Base-by-base conservation (phyloP, 2,888 invertebrate species). In the Eilema sororculum region DNA sequence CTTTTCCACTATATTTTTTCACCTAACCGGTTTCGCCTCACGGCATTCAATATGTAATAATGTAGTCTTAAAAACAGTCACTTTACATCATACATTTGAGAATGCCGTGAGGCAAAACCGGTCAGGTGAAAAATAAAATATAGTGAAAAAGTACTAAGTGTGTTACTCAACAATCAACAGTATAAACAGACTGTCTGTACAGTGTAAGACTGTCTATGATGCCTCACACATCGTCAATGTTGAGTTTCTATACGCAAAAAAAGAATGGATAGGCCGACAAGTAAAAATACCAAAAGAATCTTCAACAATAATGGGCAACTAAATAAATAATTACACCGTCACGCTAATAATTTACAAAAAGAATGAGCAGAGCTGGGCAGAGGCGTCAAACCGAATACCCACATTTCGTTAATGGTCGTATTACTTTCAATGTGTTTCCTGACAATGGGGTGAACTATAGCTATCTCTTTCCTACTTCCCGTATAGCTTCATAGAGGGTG, bases 401-500 rank as follows among this genome's bases (percentile, higher is more conserved):
- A 71, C 64, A 33, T 63, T 62, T 66, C 59, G 25, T 67, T 71
- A 71, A 64, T 71, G 64, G 33, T 22, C 63, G 58, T 63, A 71
- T 67, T 67, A 67, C 41, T 33, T 71, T 64, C 59, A 65, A 66
- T 46, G 66, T 57, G 66, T 22, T 66, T 65, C 59, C 67, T 59
- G 33, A 66, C 61, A 60, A 62, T 46, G 30, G 69, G 66, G 66
- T 57, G 62, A 57, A 24, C 25, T 66, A 60, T 70, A 57, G 41
- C 57, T 30, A 37, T 61, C 69, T 25, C 30, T 57, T 41, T 66
- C 28, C 3, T 25, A 57, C 65, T 62, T 46, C 41, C 56, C 13
- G 16, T 65, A 56, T 61, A 20, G 20, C 33, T 37, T 58, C 13
- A 62, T 28, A 57, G 57, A n/a, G n/a, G 52, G 52, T 52, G 52